phyloP scores from a whole-genome alignment of 2,888 invertebrate genomes.

The Trichogramma dendrolimi region DNA sequence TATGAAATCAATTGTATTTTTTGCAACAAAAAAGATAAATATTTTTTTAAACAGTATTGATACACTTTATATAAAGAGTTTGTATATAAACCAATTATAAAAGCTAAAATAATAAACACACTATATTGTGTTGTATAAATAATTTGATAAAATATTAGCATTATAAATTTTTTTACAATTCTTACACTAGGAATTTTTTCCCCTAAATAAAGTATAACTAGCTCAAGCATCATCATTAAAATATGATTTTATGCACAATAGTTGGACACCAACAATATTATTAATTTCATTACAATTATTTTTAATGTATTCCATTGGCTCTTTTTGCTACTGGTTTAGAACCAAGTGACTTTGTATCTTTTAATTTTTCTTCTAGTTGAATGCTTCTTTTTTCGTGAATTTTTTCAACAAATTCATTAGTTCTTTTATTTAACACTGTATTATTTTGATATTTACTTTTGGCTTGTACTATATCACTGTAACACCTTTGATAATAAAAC shows the following conservation, averaged over 20 bases:
- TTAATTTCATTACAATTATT: slow-evolving; percentile 17
- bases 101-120: slow-evolving; percentile 18
- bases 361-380: slow-evolving; percentile 30
- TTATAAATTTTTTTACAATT: slow-evolving; percentile 12
- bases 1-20: slow-evolving; percentile 19
- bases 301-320: slow-evolving; percentile 16
- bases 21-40: slow-evolving; percentile 11
- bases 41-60: slow-evolving; percentile 1
- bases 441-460: slow-evolving; percentile 28
- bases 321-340: too few species aligned
- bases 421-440: slow-evolving; percentile 33
- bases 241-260: slow-evolving; percentile 13
- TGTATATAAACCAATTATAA: slow-evolving; percentile 14
- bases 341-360: slow-evolving; percentile 1
- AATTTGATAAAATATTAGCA: slow-evolving; percentile 6
- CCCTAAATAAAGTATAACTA: slow-evolving; percentile 10
- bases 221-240: not conserved
- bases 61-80: slow-evolving; percentile 22
- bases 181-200: slow-evolving; percentile 10
- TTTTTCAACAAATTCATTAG: slow-evolving; percentile 37
- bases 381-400: slow-evolving; percentile 36
- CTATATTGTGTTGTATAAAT: slow-evolving; percentile 24
- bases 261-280: slow-evolving; percentile 18
- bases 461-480: slow-evolving; percentile 32
- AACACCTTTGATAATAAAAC: slow-evolving; percentile 76